Evolutionary conservation across 2,113 vertebrate species (phyloP), one percentile per base, ranked within the genome.

Genomic region (Colistium nudipinnis): DNA sequence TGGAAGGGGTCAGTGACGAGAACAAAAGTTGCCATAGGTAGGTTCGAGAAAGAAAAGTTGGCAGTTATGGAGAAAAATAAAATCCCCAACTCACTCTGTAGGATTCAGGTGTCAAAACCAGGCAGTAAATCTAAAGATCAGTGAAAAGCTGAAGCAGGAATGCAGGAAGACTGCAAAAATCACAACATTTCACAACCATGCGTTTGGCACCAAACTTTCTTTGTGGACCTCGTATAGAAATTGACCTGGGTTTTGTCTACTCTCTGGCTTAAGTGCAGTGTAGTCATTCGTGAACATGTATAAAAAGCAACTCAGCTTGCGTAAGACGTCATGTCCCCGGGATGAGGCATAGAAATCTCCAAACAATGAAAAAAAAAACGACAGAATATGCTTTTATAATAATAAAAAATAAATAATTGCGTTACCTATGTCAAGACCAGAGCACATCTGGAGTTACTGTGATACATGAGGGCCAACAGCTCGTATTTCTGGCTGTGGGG

Each of bases 91-190:
- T 92, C 91, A 78, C 92, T 93, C 93, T 93, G 93, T 92, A 93
- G 92, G 92, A 83, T 86, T 88, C 83, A 84, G 85, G 90, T 92
- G 92, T 92, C 91, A 33, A 88, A 91, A 93, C 92, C 91, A 93
- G 92, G 92, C 93, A 93, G 91, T 75, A 75, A 72, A 86, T 91
- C 91, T 92, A 92, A 93, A 94, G 93, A 93, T 93, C 91, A 94
- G 92, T 89, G 81, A 87, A 86, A 83, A 87, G 60, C 78, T 86
- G 53, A 49, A 89, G 52, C 54, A 83, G 76, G 70, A 87, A 73
- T n/a, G 81, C 69, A 86, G 61, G 77, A 74, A 81, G 48, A 79
- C 57, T 72, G 51, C n/a, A 74, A 57, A 57, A 73, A 64, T 82
- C 60, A 71, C 64, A 80, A 64, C 51, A 87, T 55, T 63, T 55